phyloP scores from a whole-genome alignment of 2,888 invertebrate genomes.

The Rotaria magnacalcarata region DNA sequence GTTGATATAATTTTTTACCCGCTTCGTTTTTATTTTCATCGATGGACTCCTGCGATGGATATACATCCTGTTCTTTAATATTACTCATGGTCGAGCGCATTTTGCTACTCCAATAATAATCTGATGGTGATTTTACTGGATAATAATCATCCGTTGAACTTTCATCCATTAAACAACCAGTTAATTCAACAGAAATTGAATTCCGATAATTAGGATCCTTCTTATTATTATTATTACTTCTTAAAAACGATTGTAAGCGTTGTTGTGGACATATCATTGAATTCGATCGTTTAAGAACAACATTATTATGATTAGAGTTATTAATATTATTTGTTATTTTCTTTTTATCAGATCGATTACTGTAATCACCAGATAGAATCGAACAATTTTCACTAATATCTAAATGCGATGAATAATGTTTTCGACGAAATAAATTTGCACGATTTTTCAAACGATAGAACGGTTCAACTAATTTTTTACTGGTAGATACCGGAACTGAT shows the following conservation, averaged over 20 bases:
- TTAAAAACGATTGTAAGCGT: not conserved
- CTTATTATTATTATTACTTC: not conserved
- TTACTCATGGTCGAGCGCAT: not conserved
- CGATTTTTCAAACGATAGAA: not conserved
- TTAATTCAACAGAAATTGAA: not conserved
- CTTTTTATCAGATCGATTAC: not conserved
- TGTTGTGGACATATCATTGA: slow-evolving; percentile 21
- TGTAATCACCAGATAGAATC: not conserved
- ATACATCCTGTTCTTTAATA: not conserved
- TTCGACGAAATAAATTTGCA: slow-evolving; percentile 15
- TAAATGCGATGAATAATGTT: slow-evolving; percentile 27
- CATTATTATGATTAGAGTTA: not conserved
- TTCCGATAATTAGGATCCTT: not conserved
- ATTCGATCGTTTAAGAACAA: slow-evolving; percentile 20
- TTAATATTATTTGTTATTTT: not conserved
- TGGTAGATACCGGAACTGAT: not conserved
- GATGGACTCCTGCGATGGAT: not conserved
- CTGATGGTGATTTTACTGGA: not conserved
- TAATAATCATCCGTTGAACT: slow-evolving; percentile 13
- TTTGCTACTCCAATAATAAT: not conserved
- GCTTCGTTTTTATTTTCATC: not conserved
- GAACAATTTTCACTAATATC: not conserved
- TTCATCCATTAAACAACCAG: slow-evolving; percentile 27
- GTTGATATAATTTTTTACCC: not conserved
- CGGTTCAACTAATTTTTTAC: not conserved